Conservation (phyloP, 2,113 vertebrate species). For the Philantomba maxwellii region DNA sequence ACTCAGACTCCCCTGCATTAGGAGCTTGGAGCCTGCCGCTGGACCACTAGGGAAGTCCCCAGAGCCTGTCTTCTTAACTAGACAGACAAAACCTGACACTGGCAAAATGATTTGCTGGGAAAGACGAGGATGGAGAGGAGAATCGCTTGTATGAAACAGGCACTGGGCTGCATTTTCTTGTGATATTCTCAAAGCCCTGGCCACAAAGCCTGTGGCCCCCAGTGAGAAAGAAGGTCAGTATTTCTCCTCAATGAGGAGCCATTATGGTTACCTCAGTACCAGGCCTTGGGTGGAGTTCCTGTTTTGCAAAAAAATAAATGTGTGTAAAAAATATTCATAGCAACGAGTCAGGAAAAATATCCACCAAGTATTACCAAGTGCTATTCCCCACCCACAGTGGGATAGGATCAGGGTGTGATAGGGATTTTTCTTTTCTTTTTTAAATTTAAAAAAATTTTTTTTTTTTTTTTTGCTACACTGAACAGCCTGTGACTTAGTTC, state of each 20-base stretch:
- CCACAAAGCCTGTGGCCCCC: background rate
- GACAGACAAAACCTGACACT: background rate
- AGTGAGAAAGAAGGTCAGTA: background rate
- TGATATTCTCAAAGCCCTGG: background rate
- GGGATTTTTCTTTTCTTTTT: background rate
- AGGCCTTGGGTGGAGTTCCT: background rate
- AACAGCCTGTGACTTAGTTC: background rate
- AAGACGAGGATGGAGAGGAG: background rate
- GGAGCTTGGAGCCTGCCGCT: background rate
- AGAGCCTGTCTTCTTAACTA: background rate
- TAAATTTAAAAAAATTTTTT: background rate
- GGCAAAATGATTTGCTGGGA: background rate
- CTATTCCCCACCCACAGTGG: background rate
- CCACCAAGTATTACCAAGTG: background rate
- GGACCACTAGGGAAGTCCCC: background rate
- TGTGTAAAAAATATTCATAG: background rate
- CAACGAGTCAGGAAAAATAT: background rate
- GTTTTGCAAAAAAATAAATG: background rate
- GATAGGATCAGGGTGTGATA: too few species aligned
- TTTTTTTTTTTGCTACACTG: background rate
- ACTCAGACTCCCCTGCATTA: background rate
- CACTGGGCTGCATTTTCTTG: too few species aligned
- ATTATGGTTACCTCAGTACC: background rate
- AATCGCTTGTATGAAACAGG: rapidly evolving
- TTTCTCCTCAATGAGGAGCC: background rate